These are phyloP conservation scores for Hydriomena furcata DNA, from an alignment of 2,888 invertebrate genomes.

Conservation along the genomic window DNA sequence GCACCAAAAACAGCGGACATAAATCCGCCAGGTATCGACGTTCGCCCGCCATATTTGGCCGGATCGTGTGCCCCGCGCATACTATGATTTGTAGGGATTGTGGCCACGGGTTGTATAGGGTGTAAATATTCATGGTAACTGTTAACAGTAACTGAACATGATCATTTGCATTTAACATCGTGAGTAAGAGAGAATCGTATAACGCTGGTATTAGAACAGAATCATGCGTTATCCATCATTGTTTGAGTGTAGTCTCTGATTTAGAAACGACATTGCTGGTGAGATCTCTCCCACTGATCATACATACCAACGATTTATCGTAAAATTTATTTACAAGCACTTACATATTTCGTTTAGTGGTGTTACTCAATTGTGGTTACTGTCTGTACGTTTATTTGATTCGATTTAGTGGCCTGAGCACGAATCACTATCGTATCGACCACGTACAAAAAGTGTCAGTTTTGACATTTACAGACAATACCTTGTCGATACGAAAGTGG, in stretches of 20 bases:
- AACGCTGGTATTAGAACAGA: neutral
- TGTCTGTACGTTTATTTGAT: no score
- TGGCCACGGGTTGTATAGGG: conserved; percentile 16
- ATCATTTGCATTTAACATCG: conserved; percentile 15
- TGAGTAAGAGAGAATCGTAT: conserved; percentile 3
- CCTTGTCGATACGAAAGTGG: no score
- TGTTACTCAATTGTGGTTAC: no score
- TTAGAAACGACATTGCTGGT: neutral
- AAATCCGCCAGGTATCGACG: conserved; percentile 72
- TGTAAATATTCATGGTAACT: conserved; percentile 25
- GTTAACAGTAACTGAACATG: conserved; percentile 21
- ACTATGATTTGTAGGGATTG: conserved; percentile 71
- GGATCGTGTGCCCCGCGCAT: conserved; percentile 69
- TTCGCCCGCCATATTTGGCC: conserved; percentile 67
- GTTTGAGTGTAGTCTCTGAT: neutral
- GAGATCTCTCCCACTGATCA: no score
- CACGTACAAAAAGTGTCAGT: no score
- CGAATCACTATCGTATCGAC: no score
- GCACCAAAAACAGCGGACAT: conserved; percentile 73
- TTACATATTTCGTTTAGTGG: no score
- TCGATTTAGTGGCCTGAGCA: no score
- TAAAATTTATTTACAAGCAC: no score
- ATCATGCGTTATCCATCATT: neutral
- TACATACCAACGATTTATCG: no score
- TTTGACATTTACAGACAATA: no score